Evolutionary conservation across 2,888 invertebrate genomes (phyloP).

Genomic region (Drosophila pegasa): DNA sequence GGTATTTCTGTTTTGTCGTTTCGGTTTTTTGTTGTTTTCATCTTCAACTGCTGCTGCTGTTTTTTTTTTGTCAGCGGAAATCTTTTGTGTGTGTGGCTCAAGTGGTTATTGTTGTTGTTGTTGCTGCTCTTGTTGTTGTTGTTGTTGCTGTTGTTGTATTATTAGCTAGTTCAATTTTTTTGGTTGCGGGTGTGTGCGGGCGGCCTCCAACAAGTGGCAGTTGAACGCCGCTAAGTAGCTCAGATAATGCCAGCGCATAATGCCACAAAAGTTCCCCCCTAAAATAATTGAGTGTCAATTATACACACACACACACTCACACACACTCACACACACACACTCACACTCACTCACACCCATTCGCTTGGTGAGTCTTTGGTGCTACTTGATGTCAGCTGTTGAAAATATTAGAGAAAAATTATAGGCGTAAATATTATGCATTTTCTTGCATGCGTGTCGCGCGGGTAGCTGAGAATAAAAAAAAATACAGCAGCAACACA

Average conservation of each 20-base stretch:
- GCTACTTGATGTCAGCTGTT: constrained; percentile 74
- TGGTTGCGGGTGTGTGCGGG: constrained; percentile 63
- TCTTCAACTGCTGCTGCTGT: constrained; percentile 22
- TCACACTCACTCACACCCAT: constrained; percentile 11
- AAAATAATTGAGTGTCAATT: constrained; percentile 77
- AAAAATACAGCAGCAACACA: constrained; percentile 13
- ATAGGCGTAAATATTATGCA: constrained; percentile 78
- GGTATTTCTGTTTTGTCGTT: constrained; percentile 51
- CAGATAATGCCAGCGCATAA: constrained; percentile 72
- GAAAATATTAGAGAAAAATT: constrained; percentile 75
- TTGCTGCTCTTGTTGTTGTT: constrained; percentile 44
- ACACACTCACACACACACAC: constrained; percentile 6
- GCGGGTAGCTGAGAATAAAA: constrained; percentile 12
- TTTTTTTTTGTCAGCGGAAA: constrained; percentile 73
- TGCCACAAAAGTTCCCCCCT: constrained; percentile 55
- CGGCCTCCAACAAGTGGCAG: constrained; percentile 75
- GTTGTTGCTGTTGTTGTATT: constrained; percentile 63
- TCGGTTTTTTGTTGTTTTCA: constrained; percentile 32
- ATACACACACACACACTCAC: constrained; percentile 43
- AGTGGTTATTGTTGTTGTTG: constrained; percentile 60
- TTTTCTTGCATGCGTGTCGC: constrained; percentile 42
- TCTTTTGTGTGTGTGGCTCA: constrained; percentile 72
- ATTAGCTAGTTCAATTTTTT: constrained; percentile 73
- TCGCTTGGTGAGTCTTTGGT: constrained; percentile 53
- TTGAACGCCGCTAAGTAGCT: constrained; percentile 77